phyloP scores from a whole-genome alignment of 2,888 invertebrate species.

The Poecilus cupreus region DNA sequence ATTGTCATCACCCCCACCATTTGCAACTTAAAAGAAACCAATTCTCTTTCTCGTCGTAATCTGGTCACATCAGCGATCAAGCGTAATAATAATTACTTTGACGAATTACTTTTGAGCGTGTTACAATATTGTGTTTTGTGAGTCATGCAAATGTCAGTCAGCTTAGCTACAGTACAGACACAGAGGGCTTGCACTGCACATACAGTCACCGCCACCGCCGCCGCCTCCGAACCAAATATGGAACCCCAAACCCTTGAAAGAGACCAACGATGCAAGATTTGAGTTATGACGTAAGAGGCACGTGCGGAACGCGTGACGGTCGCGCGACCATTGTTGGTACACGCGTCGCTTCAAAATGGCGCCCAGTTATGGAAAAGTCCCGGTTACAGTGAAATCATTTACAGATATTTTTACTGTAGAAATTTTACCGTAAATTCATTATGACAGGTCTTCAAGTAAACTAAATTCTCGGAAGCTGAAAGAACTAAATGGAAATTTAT shows the following conservation, averaged over 20 bases:
- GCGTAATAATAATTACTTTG: conserved; percentile 29
- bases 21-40: not conserved
- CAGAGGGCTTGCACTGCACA: too few relatives aligned
- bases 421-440: too few relatives aligned
- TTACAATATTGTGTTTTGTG: conserved; percentile 21
- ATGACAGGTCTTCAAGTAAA: too few relatives aligned
- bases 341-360: conserved; percentile 64
- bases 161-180: too few relatives aligned
- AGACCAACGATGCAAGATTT: conserved; percentile 61
- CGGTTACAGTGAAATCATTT: not conserved
- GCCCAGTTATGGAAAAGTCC: conserved; percentile 17
- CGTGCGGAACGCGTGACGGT: conserved; percentile 63
- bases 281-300: conserved; percentile 62
- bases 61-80: not conserved
- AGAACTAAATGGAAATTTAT: too few relatives aligned
- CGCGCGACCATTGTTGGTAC: conserved; percentile 64
- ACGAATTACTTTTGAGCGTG: conserved; percentile 27
- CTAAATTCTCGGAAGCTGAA: too few relatives aligned
- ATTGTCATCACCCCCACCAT: not conserved
- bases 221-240: not conserved
- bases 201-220: not conserved
- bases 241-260: conserved; percentile 52
- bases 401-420: not conserved
- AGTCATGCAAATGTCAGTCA: conserved; percentile 36
- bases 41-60: not conserved